These are phyloP conservation scores for Lissocephala sabroskyi DNA, from an alignment of 2,888 invertebrate genomes.

Conservation along the genomic window DNA sequence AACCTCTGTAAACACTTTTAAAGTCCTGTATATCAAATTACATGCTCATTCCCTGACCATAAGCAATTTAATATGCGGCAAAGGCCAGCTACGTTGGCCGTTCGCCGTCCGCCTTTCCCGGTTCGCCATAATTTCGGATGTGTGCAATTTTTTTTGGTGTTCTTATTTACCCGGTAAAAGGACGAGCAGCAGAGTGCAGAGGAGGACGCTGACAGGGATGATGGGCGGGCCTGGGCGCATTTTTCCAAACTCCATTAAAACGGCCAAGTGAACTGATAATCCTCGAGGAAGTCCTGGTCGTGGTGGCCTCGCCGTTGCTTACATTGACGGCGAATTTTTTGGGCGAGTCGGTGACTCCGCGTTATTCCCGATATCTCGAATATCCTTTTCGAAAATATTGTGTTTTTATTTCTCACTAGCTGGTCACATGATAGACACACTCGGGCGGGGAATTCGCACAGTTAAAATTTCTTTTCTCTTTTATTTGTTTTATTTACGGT, in stretches of 20 bases:
- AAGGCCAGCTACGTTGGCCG: too few relatives aligned
- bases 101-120: too few relatives aligned
- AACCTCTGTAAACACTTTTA: too few relatives aligned
- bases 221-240: constrained; percentile 29
- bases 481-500: too few relatives aligned
- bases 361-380: constrained; percentile 26
- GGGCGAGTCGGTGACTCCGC: constrained; percentile 25
- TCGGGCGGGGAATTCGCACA: too few relatives aligned
- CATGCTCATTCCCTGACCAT: constrained; percentile 10
- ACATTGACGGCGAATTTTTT: constrained; percentile 7
- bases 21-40: constrained; percentile 35
- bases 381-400: too few relatives aligned
- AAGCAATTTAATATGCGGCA: constrained; percentile 16
- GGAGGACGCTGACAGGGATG: constrained; percentile 16
- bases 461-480: too few relatives aligned
- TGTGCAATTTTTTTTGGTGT: too few relatives aligned
- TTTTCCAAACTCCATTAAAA: constrained; percentile 38
- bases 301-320: constrained; percentile 2
- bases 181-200: constrained; percentile 25
- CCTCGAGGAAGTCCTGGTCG: constrained; percentile 19
- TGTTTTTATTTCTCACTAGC: too few relatives aligned
- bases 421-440: too few relatives aligned
- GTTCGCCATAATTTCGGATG: too few relatives aligned
- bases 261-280: constrained; percentile 53
- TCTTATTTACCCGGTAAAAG: constrained; percentile 47